Base-by-base conservation (phyloP, 2,888 invertebrate genomes). In the Ormyrus pomaceus region DNA sequence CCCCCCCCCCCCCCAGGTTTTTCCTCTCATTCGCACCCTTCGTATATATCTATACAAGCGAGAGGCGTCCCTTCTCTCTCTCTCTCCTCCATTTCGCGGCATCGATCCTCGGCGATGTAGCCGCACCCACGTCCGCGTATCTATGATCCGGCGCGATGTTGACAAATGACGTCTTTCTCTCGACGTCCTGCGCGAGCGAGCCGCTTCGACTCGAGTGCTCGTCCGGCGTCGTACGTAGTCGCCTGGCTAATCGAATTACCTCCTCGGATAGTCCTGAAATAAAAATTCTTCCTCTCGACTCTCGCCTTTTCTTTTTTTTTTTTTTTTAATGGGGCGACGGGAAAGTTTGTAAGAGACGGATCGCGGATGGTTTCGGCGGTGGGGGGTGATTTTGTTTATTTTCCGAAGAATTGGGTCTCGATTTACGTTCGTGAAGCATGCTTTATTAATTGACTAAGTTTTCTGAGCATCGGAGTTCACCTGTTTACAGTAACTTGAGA, bases 151-250 rank as follows among this genome's bases (percentile, higher is more conserved):
- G 46, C 65, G 10, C 62, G 56, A 73, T 73, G 58, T 78, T 78
- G 78, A 78, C 73, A 73, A 78, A 78, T 56, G 73, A 78, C 73
- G 78, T 78, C 78, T 77, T 65, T 77, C 70, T 71, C 11, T 71
- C 55, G 34, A 34, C 2, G 34, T 34, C 34, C 34, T 34, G 2
- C 34, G 34, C 46, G 50, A 8, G 19, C 45, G 48, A n/a, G 68
- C 56, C 11, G 68, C 68, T 75, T 59, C 59, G 46, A 53, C 75
- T 75, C 59, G 59, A 59, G 51, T 66, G 50, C 53, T 59, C 68
- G 51, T 19, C 50, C 9, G 6, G 34, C 5, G 13, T 64, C 45
- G 6, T 50, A 19, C 19, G 56, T 58, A 45, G n/a, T 3, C 5
- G 56, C 62, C 34, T n/a, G 10, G 19, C 19, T 58, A 72, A 77